A percentile compares a stretch with the other conserved stretches of the same genome.
phyloP scores from a whole-genome alignment of 2,797 vertebrate genomes.

The Tachyglossus aculeatus region DNA sequence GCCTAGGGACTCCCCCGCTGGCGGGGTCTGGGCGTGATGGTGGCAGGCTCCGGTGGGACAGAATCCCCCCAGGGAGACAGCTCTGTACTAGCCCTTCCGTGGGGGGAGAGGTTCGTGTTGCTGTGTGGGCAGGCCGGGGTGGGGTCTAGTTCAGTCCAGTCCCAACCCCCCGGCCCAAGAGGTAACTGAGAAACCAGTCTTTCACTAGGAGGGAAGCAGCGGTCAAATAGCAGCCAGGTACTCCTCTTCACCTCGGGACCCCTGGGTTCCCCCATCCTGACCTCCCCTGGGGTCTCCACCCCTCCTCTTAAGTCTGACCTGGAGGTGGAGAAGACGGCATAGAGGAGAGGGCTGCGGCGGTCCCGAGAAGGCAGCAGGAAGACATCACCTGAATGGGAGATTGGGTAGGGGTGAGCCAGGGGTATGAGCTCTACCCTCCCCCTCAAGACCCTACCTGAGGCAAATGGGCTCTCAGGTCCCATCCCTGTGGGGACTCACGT shows the following conservation, averaged over 20 bases:
- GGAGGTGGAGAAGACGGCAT: conserved; percentile 92
- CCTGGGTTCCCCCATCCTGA: too few species aligned
- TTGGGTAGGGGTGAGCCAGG: not conserved
- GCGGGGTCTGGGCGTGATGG: too few species aligned
- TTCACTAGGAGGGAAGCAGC: not conserved
- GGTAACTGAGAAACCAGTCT: too few species aligned
- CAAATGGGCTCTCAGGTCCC: not conserved
- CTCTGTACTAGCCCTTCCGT: too few species aligned
- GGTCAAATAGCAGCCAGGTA: not conserved
- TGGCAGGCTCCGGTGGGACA: too few species aligned
- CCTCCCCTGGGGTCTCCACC: too few species aligned
- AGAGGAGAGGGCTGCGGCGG: conserved; percentile 91
- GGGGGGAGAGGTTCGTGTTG: too few species aligned
- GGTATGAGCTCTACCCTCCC: not conserved
- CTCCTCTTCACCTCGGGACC: too few species aligned
- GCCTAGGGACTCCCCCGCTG: too few species aligned
- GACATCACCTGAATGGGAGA: conserved; percentile 83
- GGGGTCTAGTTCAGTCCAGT: too few species aligned
- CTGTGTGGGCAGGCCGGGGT: too few species aligned
- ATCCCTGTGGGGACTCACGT: conserved; percentile 77
- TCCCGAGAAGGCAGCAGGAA: conserved; percentile 92
- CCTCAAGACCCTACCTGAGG: not conserved
- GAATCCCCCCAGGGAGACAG: too few species aligned
- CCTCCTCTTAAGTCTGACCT: conserved; percentile 79
- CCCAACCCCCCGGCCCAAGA: not conserved